Conservation (phyloP, 2,888 invertebrate species). For the Allygus modestus region DNA sequence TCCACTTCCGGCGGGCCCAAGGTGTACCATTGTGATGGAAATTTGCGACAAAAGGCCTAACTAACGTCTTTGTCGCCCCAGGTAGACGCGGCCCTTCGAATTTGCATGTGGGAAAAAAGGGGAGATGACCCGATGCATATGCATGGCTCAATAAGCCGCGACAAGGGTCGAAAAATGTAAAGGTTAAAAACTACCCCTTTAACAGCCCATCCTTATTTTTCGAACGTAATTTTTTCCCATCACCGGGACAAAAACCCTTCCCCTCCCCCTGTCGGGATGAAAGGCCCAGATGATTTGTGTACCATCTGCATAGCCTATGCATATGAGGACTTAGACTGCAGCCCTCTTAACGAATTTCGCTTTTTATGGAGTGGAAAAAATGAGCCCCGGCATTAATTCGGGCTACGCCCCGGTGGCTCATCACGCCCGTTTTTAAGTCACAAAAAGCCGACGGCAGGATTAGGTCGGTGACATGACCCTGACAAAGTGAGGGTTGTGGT, state of each 20-base stretch:
- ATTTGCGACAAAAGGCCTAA: constrained; percentile 41
- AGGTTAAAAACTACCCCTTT: constrained; percentile 57
- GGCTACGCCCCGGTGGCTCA: constrained; percentile 49
- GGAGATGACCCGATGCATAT: constrained; percentile 61
- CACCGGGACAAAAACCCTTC: constrained; percentile 57
- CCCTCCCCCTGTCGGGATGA: constrained; percentile 49
- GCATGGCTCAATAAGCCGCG: constrained; percentile 59
- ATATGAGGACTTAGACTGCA: constrained; percentile 43
- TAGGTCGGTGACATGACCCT: constrained; percentile 25
- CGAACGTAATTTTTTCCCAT: constrained; percentile 65
- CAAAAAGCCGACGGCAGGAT: constrained; percentile 17
- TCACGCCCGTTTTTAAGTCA: constrained; percentile 22
- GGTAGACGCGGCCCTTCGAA: neutral
- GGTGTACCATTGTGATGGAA: constrained; percentile 59
- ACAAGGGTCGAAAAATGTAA: constrained; percentile 59
- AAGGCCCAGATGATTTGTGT: constrained; percentile 60
- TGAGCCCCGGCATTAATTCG: constrained; percentile 56
- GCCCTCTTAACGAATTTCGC: constrained; percentile 65
- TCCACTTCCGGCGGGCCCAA: constrained; percentile 47
- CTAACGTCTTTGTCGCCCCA: constrained; percentile 56
- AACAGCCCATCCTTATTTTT: constrained; percentile 56
- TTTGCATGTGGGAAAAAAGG: constrained; percentile 54
- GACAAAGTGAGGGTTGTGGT: neutral
- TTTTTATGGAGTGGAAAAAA: constrained; percentile 66
- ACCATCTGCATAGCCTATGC: constrained; percentile 61